Base-by-base conservation (phyloP, 2,888 invertebrate genomes). In the Caenorhabditis becei region DNA sequence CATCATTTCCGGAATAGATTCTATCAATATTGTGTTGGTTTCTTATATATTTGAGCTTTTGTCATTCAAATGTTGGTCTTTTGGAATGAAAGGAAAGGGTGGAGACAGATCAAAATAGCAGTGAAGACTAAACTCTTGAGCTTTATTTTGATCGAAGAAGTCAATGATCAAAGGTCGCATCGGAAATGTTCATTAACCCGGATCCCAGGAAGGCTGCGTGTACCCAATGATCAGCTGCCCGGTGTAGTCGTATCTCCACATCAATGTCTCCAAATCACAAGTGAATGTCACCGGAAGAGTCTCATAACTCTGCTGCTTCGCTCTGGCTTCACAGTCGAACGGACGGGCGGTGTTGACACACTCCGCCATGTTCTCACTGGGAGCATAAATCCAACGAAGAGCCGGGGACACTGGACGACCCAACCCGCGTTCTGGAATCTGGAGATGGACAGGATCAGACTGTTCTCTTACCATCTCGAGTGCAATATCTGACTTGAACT, bases 231-330 rank as follows among this genome's bases (percentile, higher is more conserved):
- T 32, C 20, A 24, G 32, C 53, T 37, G 35, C 14, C 65, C 65
- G 14, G 10, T 28, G n/a, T 65, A 65, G 32, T 65, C 65, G 18
- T 65, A 65, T 24, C 24, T 8, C 65, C 65, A 65, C 16, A 26
- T 23, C 11, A 20, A 7, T 0, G 28, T 51, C 51, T 63, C 51
- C 23, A 65, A 37, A n/a, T 65, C 65, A 24, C 65, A 65, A 8
- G 65, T 37, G 26, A 65, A 65, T 1, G 51, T n/a, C 8, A 65
- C 65, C 0, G 65, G 37, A 16, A 53, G 65, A 3, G 8, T 18
- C 1, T 23, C 20, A 20, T n/a, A 14, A 1, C 7, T 3, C 2
- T 41, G 10, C 0, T 18, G 7, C 11, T 16, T 18, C 1, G 8
- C 11, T 11, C 47, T 44, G 11, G 32, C 16, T 2, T 28, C 28